Evolutionary conservation across 2,797 vertebrate genomes (phyloP).

Genomic region (Sebastes elongatus): DNA sequence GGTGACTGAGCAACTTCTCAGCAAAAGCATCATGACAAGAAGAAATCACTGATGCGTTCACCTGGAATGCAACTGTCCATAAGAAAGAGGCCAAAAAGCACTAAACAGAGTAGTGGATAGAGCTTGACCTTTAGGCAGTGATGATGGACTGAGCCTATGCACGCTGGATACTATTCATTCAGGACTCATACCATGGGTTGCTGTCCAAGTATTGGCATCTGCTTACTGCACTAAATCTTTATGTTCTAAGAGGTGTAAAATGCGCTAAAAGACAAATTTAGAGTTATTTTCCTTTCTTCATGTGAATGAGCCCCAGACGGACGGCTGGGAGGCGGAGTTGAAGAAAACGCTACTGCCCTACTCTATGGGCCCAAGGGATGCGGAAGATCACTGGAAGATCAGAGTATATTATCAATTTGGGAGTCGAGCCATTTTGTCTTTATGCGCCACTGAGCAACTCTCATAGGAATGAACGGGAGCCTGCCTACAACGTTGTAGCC

Average conservation of each 20-base stretch:
- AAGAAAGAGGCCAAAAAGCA: not conserved
- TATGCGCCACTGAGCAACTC: too few species aligned
- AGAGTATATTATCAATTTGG: accelerated
- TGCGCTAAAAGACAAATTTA: too few species aligned
- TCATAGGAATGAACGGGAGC: too few species aligned
- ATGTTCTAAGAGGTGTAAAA: too few species aligned
- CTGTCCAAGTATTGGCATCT: not conserved
- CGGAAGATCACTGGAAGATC: too few species aligned
- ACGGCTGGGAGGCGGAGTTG: too few species aligned
- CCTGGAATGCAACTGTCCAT: not conserved
- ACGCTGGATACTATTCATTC: not conserved
- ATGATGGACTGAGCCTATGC: not conserved
- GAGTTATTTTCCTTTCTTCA: too few species aligned
- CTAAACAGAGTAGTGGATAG: not conserved
- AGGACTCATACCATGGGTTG: not conserved
- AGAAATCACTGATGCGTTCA: constrained; percentile 33
- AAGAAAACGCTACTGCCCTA: too few species aligned
- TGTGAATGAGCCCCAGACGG: too few species aligned
- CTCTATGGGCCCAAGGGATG: too few species aligned
- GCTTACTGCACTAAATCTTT: not conserved
- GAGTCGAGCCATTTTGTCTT: too few species aligned
- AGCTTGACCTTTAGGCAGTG: not conserved
- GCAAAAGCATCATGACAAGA: constrained; percentile 20
- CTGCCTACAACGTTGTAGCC: too few species aligned
- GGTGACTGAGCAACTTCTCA: not conserved